Conservation (phyloP, 2,888 invertebrate species). For the Sinotaia quadrata region DNA sequence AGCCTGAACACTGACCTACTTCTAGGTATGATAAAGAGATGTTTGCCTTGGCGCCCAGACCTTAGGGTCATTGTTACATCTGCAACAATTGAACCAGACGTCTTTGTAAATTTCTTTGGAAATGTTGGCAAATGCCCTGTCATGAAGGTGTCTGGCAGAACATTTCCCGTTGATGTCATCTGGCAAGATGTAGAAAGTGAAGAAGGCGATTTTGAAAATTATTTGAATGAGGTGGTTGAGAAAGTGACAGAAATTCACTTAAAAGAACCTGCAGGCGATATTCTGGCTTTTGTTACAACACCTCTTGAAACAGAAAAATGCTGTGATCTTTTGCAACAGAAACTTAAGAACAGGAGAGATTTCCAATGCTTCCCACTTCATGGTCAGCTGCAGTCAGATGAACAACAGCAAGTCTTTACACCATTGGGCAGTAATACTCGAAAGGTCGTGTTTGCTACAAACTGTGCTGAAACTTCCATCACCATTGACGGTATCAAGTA, state of each 20-base stretch:
- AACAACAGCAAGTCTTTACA: constrained; percentile 67
- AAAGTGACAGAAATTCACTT: constrained; percentile 62
- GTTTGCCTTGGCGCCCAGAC: constrained; percentile 55
- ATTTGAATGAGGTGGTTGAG: constrained; percentile 54
- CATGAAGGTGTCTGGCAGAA: constrained; percentile 65
- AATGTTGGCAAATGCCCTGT: constrained; percentile 43
- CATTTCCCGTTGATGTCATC: constrained; percentile 68
- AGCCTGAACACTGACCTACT: constrained; percentile 71
- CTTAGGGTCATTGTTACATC: constrained; percentile 70
- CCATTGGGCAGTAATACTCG: constrained; percentile 47
- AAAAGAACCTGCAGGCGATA: constrained; percentile 60
- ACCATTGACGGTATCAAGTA: constrained; percentile 71
- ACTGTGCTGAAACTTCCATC: constrained; percentile 72
- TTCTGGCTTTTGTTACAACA: constrained; percentile 72
- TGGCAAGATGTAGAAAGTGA: constrained; percentile 44
- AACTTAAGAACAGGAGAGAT: constrained; percentile 33
- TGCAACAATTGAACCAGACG: constrained; percentile 69
- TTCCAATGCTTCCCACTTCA: constrained; percentile 60
- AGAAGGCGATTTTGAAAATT: constrained; percentile 41
- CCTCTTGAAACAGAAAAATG: constrained; percentile 67
- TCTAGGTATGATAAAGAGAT: constrained; percentile 67
- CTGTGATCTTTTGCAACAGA: constrained; percentile 41
- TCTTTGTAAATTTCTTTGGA: constrained; percentile 66
- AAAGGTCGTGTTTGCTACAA: constrained; percentile 72
- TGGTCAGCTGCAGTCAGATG: constrained; percentile 64